A percentile compares a stretch with the other conserved stretches of the same genome.
These are phyloP conservation scores for Tachystola acroxantha DNA, from an alignment of 2,888 invertebrate species.

Conservation along the genomic window DNA sequence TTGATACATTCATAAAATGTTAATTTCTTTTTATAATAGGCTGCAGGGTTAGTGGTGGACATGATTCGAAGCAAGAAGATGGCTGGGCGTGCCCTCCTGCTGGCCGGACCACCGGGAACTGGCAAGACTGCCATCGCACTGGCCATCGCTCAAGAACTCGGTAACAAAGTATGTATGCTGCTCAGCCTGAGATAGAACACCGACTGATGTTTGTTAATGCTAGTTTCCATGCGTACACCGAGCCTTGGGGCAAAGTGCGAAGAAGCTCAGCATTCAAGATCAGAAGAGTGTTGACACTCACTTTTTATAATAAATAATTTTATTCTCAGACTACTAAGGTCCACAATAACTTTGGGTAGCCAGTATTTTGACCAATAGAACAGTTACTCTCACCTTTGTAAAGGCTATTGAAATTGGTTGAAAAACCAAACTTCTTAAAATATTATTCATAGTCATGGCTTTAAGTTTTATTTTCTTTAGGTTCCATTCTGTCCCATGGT, in stretches of 20 bases:
- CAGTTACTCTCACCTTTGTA: no score
- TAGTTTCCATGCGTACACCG: no score
- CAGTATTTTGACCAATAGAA: no score
- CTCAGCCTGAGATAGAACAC: no score
- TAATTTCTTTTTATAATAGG: constrained; percentile 79
- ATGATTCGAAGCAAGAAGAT: constrained; percentile 97
- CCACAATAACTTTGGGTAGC: no score
- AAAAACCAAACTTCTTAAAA: background rate
- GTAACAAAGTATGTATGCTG: constrained; percentile 84
- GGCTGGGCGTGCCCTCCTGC: constrained; percentile 96
- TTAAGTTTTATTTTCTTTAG: constrained; percentile 33
- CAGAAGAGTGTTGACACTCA: background rate
- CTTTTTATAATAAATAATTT: background rate
- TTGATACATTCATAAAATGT: background rate
- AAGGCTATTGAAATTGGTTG: no score
- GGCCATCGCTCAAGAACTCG: constrained; percentile 98
- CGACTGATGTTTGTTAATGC: no score
- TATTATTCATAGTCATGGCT: no score
- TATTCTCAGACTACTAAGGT: background rate
- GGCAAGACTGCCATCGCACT: constrained; percentile 99
- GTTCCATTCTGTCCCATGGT: constrained; percentile 97
- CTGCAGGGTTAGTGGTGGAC: constrained; percentile 97
- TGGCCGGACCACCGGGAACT: constrained; percentile 98
- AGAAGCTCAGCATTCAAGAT: no score
- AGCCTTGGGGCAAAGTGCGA: no score